Conservation (phyloP, 1,140 invertebrate species). For the Ceratoteleas bidentatus region DNA sequence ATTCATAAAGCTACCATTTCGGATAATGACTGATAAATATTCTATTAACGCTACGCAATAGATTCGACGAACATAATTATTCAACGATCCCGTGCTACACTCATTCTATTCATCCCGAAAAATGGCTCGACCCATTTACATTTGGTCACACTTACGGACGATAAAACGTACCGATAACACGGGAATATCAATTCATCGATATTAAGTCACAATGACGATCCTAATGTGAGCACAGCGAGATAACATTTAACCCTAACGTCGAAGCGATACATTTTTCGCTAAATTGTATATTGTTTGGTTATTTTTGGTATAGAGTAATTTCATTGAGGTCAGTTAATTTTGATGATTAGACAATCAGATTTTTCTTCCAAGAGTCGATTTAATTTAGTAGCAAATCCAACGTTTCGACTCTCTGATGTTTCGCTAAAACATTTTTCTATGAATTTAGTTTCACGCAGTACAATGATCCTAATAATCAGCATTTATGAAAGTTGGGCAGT, state of each 20-base stretch:
- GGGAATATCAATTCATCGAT: conserved; percentile 45
- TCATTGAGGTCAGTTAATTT: neutral
- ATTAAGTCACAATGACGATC: conserved; percentile 28
- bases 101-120: too few relatives aligned
- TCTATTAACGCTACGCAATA: conserved; percentile 21
- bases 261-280: conserved; percentile 2
- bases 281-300: conserved; percentile 14
- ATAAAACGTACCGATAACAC: too few relatives aligned
- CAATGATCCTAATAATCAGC: conserved; percentile 26
- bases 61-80: neutral
- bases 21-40: conserved; percentile 48
- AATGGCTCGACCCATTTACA: too few relatives aligned
- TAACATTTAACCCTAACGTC: conserved; percentile 40
- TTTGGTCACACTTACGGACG: too few relatives aligned
- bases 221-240: conserved; percentile 23
- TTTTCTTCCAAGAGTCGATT: too few relatives aligned
- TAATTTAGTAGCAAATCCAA: neutral
- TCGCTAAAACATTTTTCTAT: neutral
- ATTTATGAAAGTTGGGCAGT: conserved; percentile 15
- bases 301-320: conserved; percentile 6
- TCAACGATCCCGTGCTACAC: neutral
- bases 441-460: conserved; percentile 8
- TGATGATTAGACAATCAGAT: too few relatives aligned
- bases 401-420: neutral
- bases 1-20: conserved; percentile 11